Percentiles rank a stretch among this genome's conserved stretches.
Conservation (phyloP, 2,888 invertebrate species). For the Hirtodrosophila confusa region DNA sequence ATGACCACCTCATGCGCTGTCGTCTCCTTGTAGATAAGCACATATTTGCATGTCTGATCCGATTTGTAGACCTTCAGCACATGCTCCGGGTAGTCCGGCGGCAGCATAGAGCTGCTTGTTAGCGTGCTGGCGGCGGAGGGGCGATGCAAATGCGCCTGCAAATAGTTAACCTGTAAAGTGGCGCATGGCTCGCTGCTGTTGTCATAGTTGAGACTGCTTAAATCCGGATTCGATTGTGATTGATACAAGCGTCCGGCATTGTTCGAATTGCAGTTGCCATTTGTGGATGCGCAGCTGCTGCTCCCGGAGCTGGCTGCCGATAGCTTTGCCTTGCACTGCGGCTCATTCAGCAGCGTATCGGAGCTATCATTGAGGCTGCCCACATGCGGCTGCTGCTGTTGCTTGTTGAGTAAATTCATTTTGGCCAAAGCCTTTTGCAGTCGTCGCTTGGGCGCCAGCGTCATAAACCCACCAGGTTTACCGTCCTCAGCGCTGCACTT, state of each 20-base stretch:
- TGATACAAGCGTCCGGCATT: conserved; percentile 86
- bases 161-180: conserved; percentile 85
- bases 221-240: conserved; percentile 95
- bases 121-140: conserved; percentile 75
- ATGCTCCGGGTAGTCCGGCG: conserved; percentile 95
- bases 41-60: conserved; percentile 98
- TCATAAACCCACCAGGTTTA: conserved; percentile 91
- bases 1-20: conserved; percentile 97
- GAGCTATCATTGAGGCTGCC: conserved; percentile 77
- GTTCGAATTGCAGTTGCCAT: conserved; percentile 39
- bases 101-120: conserved; percentile 64
- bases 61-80: conserved; percentile 97
- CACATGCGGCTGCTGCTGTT: conserved; percentile 56
- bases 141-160: conserved; percentile 73
- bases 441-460: conserved; percentile 91
- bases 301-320: conserved; percentile 66
- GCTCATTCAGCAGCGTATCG: conserved; percentile 71
- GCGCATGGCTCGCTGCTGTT: conserved; percentile 85
- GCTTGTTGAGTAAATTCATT: conserved; percentile 89
- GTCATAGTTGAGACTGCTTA: conserved; percentile 89
- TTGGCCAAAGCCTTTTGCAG: conserved; percentile 93
- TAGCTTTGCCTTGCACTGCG: conserved; percentile 61
- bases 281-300: conserved; percentile 63
- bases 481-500: conserved; percentile 64
- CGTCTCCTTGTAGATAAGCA: conserved; percentile 97